Evolutionary conservation across 2,797 vertebrate species (phyloP).

Genomic region (Chromis chromis): DNA sequence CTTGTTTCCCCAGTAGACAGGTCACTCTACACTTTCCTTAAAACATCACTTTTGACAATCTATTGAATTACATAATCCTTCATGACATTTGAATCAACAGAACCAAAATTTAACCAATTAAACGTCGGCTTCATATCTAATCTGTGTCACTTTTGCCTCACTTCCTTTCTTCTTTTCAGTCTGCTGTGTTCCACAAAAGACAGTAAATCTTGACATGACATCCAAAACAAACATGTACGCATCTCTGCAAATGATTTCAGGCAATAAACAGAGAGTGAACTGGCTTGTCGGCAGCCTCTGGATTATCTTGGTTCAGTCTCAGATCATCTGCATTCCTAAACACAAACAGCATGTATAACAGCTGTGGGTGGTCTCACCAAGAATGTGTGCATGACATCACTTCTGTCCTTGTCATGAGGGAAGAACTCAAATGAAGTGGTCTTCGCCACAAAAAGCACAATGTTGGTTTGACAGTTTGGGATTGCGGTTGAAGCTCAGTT

Average conservation of each 20-base stretch:
- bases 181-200: constrained; percentile 13
- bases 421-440: background rate
- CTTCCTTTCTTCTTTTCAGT: background rate
- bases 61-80: no score
- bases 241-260: constrained; percentile 21
- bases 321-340: constrained; percentile 23
- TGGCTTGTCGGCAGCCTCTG: constrained; percentile 3
- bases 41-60: no score
- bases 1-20: no score
- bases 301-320: constrained; percentile 16
- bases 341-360: constrained; percentile 10
- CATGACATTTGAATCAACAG: no score
- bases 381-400: constrained; percentile 5
- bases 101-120: no score
- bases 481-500: constrained; percentile 11
- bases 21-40: no score
- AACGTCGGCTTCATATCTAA: background rate
- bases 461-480: constrained; percentile 24
- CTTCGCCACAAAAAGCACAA: constrained; percentile 16
- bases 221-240: constrained; percentile 16
- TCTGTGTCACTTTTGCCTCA: background rate
- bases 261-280: background rate
- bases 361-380: constrained; percentile 13
- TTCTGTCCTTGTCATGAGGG: constrained; percentile 9
- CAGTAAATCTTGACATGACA: constrained; percentile 24